Evolutionary conservation across 2,888 invertebrate genomes (phyloP).

Genomic region (Cerceris rybyensis): DNA sequence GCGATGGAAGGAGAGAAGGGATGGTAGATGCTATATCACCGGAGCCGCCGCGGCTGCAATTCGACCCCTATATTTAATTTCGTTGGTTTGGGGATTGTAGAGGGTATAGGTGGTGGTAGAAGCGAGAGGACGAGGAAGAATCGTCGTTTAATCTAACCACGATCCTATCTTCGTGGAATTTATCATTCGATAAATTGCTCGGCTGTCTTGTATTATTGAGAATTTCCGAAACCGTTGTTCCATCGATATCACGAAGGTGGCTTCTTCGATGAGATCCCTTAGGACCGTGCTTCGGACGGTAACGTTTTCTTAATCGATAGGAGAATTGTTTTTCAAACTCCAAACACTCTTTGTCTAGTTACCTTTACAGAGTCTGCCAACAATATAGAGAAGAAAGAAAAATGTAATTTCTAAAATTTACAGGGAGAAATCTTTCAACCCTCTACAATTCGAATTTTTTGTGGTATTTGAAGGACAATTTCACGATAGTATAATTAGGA

Average conservation of each 20-base stretch:
- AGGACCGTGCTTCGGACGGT: too few relatives aligned
- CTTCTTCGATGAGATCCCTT: too few relatives aligned
- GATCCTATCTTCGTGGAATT: conserved; percentile 80
- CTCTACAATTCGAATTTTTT: too few relatives aligned
- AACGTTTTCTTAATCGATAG: too few relatives aligned
- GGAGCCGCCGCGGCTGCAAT: conserved; percentile 75
- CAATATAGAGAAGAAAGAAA: not conserved
- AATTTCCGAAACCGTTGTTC: conserved; percentile 25
- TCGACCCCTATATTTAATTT: conserved; percentile 80
- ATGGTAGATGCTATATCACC: conserved; percentile 71
- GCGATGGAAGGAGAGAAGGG: conserved; percentile 19
- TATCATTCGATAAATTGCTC: conserved; percentile 81
- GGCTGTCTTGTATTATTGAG: conserved; percentile 17
- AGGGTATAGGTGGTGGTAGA: conserved; percentile 55
- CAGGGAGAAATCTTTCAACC: too few relatives aligned
- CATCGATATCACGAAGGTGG: conserved; percentile 34
- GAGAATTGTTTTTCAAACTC: too few relatives aligned
- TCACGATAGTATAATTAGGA: too few relatives aligned
- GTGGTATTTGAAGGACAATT: too few relatives aligned
- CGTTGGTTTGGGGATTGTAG: conserved; percentile 64
- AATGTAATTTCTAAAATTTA: not conserved
- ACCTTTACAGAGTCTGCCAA: too few relatives aligned
- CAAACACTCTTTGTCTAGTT: too few relatives aligned
- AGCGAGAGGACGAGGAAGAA: conserved; percentile 65
- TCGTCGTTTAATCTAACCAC: conserved; percentile 81